Percentiles rank a stretch among this genome's conserved stretches.
These are phyloP conservation scores for Bubo bubo DNA, from an alignment of 2,113 vertebrate species.

Conservation along the genomic window DNA sequence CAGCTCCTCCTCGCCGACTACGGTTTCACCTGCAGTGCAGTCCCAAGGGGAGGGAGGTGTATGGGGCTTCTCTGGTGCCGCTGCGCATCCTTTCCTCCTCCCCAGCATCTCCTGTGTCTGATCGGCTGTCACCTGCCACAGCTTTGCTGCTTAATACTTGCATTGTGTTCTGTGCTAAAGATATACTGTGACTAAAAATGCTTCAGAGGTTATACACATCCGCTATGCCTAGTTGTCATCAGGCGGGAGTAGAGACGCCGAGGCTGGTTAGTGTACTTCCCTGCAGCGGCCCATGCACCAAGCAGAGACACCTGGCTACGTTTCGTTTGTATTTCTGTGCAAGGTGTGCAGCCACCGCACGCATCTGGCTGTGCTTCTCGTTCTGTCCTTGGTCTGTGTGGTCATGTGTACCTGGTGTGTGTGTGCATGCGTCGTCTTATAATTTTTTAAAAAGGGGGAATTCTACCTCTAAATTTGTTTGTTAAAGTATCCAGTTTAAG, in stretches of 20 bases:
- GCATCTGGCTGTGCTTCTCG: fast-evolving
- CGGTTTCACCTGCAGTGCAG: not conserved
- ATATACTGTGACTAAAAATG: not conserved
- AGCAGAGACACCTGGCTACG: not conserved
- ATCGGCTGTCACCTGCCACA: not conserved
- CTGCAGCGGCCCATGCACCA: fast-evolving
- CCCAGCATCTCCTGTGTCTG: not conserved
- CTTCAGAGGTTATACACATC: not conserved
- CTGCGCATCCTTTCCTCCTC: not conserved
- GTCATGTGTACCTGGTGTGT: too few species aligned
- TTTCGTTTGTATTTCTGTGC: not conserved
- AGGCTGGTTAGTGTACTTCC: not conserved
- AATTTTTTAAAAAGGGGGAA: not conserved
- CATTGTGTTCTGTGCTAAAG: not conserved
- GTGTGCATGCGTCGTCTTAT: fast-evolving
- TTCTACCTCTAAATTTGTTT: not conserved
- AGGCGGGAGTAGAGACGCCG: not conserved
- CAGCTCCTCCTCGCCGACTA: not conserved
- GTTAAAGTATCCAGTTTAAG: too few species aligned
- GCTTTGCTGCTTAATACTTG: not conserved
- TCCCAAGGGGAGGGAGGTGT: not conserved
- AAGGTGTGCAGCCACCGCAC: not conserved
- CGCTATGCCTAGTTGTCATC: fast-evolving
- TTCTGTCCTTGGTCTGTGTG: not conserved
- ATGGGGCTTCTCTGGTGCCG: not conserved